Evolutionary conservation across 1,140 invertebrate genomes (phyloP), one percentile per base, ranked within the genome.

Genomic region (Mylabris phalerata): DNA sequence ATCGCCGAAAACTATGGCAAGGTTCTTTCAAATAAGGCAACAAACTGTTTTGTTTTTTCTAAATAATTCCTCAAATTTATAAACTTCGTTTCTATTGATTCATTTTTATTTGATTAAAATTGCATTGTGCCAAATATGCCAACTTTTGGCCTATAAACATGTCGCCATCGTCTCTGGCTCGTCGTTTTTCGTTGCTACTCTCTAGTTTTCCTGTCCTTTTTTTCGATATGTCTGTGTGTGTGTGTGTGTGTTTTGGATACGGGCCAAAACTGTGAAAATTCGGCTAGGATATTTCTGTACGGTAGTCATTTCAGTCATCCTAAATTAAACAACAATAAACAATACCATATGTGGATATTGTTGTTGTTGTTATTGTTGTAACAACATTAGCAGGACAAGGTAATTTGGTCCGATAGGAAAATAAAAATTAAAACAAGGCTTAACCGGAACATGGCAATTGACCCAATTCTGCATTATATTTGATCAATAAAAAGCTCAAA

Each of bases 401-500:
- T 63, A 55, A 59, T 32, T 46, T 55, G 42, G 50, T 59, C 46
- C 7, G 32, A 32, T 32, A 32, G 32, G 32, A 54, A 56, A 56
- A 56, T 60, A 55, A 63, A 54, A 63, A 59, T 48, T 47, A 49
- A 47, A 42, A 55, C 58, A 63, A 59, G 61, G 58, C 56, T 59
- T 52, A 57, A 50, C 57, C 61, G 61, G 61, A 63, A 63, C 61
- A 57, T 5, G 26, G 61, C 54, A 63, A 63, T 63, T 63, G 61
- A 60, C 57, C 61, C 48, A 63, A 63, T 60, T 63, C 45, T 32
- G 2, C 7, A 4, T 4, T 32, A 32, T 32, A 32, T 32, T 32
- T 32, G 32, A 32, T 32, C 32, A 32, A 32, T 32, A 32, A 32
- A 32, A 32, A 32, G n/a, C 7, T 4, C 32, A 5, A 32, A 32